Evolutionary conservation across 2,888 invertebrate species (phyloP), one percentile per base, ranked within the genome.

Genomic region (Zhengitettix transpicula): DNA sequence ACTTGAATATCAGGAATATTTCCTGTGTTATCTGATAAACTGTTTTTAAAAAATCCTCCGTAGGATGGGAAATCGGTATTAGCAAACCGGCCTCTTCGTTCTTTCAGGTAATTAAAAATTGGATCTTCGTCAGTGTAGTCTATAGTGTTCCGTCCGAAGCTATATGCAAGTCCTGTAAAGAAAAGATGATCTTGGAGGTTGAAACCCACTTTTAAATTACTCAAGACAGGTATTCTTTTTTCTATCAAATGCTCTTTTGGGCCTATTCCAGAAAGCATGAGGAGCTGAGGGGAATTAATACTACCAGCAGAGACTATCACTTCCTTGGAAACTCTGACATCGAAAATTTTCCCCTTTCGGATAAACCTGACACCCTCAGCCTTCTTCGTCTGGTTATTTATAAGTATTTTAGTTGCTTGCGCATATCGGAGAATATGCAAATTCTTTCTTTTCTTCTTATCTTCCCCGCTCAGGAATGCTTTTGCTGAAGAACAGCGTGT

Each of bases 321-420:
- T n/a, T 47, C 47, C 47, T 47, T 47, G 12, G 14, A 14, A n/a
- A 47, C 47, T 14, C n/a, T 47, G 14, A 47, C 47, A 11, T 72
- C 74, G 52, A 68, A 66, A 12, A 65, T 69, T 28, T 66, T 64
- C 28, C 75, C 75, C 15, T 81, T 76, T 58, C 81, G 78, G 0
- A 78, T 71, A 63, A 83, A 84, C 65, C 85, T 76, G 0, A 89
- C 82, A 0, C 87, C 89, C 62, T 79, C 78, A 0, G 87, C 86
- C 15, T 73, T 73, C 66, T 81, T 83, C 0, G 80, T 80, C 12
- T 70, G 63, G 0, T 76, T 75, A 67, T 86, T 79, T n/a, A 89
- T 82, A 0, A 87, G 70, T 3, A 89, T 72, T 71, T 82, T 83
- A 0, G 80, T 81, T 0, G 81, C 89, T 42, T 70, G 69, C 44